These are phyloP conservation scores for Zeuzera pyrina DNA, from an alignment of 2,888 invertebrate genomes.

Conservation along the genomic window DNA sequence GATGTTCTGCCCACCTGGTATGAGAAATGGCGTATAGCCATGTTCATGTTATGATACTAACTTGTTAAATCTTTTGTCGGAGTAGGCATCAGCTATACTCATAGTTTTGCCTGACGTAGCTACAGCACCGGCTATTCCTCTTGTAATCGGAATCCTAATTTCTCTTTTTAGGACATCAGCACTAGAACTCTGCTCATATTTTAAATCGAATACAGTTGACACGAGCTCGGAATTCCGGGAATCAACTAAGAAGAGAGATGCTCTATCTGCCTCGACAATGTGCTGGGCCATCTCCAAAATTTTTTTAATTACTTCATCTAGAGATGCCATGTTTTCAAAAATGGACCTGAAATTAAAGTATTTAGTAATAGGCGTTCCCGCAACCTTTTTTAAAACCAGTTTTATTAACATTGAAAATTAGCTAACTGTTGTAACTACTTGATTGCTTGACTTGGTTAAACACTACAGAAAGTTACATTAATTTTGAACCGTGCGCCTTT, in stretches of 20 bases:
- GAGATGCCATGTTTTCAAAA: constrained; percentile 90
- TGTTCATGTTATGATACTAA: too few species aligned
- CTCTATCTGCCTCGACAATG: constrained; percentile 86
- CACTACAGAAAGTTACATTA: too few species aligned
- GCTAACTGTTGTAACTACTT: too few species aligned
- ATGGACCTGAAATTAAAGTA: constrained; percentile 76
- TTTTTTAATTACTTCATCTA: constrained; percentile 86
- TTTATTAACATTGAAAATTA: too few species aligned
- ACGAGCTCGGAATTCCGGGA: constrained; percentile 81
- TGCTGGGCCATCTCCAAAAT: constrained; percentile 88
- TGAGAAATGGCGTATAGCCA: too few species aligned
- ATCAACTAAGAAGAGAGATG: constrained; percentile 87
- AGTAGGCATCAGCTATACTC: constrained; percentile 88
- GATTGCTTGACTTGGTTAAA: too few species aligned
- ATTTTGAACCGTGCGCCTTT: too few species aligned
- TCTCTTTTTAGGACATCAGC: constrained; percentile 56
- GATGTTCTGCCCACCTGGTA: too few species aligned
- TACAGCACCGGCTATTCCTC: constrained; percentile 88
- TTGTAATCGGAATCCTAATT: constrained; percentile 80
- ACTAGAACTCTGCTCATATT: constrained; percentile 33
- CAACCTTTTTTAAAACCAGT: constrained; percentile 1
- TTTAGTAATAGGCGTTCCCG: too few species aligned
- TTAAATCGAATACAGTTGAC: constrained; percentile 85
- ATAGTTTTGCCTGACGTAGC: constrained; percentile 84
- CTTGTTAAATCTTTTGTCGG: constrained; percentile 82